phyloP scores from a whole-genome alignment of 2,888 invertebrate genomes.

The Bombylius discolor region DNA sequence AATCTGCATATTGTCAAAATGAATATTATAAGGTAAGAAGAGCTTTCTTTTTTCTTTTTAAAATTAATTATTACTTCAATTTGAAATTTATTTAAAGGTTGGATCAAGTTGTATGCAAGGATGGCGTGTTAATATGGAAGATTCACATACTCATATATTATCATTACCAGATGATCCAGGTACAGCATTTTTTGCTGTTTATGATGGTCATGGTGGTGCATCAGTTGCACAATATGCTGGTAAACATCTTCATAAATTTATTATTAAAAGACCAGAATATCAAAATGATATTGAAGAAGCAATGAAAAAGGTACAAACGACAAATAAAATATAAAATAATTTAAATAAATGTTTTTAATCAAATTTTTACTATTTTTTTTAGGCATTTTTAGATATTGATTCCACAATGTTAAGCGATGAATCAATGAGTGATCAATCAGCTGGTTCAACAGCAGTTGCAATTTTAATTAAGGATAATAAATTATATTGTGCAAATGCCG shows the following conservation, averaged over 20 bases:
- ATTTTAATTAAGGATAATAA: constrained; percentile 71
- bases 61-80: background rate
- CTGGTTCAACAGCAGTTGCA: constrained; percentile 88
- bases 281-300: constrained; percentile 70
- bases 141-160: constrained; percentile 92
- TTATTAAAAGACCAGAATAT: constrained; percentile 72
- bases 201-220: constrained; percentile 60
- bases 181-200: constrained; percentile 92
- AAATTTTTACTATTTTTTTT: constrained; percentile 15
- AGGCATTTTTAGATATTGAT: constrained; percentile 86
- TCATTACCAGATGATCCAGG: constrained; percentile 85
- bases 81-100: constrained; percentile 38
- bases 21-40: constrained; percentile 38
- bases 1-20: constrained; percentile 69
- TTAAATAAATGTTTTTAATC: constrained; percentile 1
- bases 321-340: background rate
- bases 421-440: constrained; percentile 77
- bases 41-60: background rate
- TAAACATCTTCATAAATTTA: constrained; percentile 84
- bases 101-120: constrained; percentile 99
- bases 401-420: constrained; percentile 85
- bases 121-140: constrained; percentile 99
- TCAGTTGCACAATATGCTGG: constrained; percentile 91
- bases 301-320: constrained; percentile 52
- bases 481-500: constrained; percentile 92